A percentile compares a stretch with the other conserved stretches of the same genome.
phyloP scores from a whole-genome alignment of 2,113 vertebrate genomes.

The Oplegnathus fasciatus region DNA sequence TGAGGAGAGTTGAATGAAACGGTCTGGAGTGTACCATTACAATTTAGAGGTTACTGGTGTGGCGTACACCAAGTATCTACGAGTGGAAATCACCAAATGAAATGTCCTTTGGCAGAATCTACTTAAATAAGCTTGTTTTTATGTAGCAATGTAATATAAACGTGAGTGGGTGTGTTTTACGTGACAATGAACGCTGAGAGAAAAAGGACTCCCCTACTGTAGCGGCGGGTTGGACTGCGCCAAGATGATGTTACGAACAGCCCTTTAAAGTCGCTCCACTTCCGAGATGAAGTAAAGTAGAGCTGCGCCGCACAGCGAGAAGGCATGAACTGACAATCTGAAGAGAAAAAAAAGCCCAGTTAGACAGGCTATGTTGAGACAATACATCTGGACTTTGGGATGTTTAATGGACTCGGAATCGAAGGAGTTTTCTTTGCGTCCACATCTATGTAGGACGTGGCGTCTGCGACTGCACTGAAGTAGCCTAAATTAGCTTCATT shows the following conservation, averaged over 20 bases:
- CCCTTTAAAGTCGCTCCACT: slow-evolving; percentile 81
- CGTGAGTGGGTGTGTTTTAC: neutral
- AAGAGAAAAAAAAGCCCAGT: neutral
- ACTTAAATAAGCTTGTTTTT: rapidly evolving
- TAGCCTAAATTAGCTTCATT: slow-evolving; percentile 27
- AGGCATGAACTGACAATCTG: slow-evolving; percentile 25
- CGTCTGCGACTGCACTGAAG: slow-evolving; percentile 40
- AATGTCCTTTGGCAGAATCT: rapidly evolving
- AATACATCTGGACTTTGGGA: slow-evolving; percentile 35
- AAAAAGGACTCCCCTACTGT: neutral
- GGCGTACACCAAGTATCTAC: neutral
- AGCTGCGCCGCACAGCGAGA: slow-evolving; percentile 12
- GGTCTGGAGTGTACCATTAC: slow-evolving; percentile 71
- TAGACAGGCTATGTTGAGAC: slow-evolving; percentile 46
- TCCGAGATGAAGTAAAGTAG: slow-evolving; percentile 72
- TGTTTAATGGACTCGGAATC: slow-evolving; percentile 40
- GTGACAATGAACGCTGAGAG: rapidly evolving
- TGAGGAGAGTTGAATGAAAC: slow-evolving; percentile 77
- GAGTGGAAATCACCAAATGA: neutral
- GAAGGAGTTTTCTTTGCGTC: slow-evolving; percentile 39
- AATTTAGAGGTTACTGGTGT: neutral
- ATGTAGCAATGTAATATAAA: rapidly evolving
- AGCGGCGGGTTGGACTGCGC: slow-evolving; percentile 41
- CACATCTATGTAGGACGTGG: slow-evolving; percentile 52
- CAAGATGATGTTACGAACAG: slow-evolving; percentile 73